Conservation (phyloP, 2,888 invertebrate species). For the Oscheius sp. region DNA sequence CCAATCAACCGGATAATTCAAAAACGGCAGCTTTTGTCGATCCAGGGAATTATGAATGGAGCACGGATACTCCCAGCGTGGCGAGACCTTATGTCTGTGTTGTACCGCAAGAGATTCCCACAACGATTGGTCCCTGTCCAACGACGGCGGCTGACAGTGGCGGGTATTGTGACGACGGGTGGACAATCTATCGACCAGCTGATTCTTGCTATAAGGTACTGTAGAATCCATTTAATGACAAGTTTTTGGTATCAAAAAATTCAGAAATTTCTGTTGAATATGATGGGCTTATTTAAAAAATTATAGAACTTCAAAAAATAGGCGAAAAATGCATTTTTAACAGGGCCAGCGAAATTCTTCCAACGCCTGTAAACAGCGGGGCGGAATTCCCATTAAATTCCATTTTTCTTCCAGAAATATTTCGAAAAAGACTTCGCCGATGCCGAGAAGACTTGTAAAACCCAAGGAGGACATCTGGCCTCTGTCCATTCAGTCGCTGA, state of each 20-base stretch:
- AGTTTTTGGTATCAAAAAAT: too few species aligned
- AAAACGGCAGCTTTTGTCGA: background rate
- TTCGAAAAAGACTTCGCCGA: conserved; percentile 16
- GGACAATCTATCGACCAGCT: background rate
- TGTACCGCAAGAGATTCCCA: conserved; percentile 19
- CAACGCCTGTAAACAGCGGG: too few species aligned
- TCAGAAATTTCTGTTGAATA: too few species aligned
- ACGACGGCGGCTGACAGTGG: background rate
- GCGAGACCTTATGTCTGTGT: conserved; percentile 21
- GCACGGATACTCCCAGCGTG: background rate
- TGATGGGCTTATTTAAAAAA: too few species aligned
- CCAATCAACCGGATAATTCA: conserved; percentile 16
- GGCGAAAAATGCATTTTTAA: too few species aligned
- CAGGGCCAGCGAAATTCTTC: too few species aligned
- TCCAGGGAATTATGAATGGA: conserved; percentile 1
- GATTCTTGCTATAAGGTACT: conserved; percentile 23
- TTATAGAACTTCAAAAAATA: too few species aligned
- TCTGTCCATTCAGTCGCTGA: conserved; percentile 14
- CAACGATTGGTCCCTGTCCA: conserved; percentile 17
- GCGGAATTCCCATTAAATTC: too few species aligned
- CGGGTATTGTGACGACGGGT: conserved; percentile 17
- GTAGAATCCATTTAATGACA: background rate
- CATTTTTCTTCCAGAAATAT: background rate
- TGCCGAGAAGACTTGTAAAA: conserved; percentile 1
- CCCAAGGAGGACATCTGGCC: conserved; percentile 16